Percentiles rank a stretch among this genome's conserved stretches.
These are phyloP conservation scores for Rhagonycha lutea DNA, from an alignment of 2,888 invertebrate species.

Conservation along the genomic window DNA sequence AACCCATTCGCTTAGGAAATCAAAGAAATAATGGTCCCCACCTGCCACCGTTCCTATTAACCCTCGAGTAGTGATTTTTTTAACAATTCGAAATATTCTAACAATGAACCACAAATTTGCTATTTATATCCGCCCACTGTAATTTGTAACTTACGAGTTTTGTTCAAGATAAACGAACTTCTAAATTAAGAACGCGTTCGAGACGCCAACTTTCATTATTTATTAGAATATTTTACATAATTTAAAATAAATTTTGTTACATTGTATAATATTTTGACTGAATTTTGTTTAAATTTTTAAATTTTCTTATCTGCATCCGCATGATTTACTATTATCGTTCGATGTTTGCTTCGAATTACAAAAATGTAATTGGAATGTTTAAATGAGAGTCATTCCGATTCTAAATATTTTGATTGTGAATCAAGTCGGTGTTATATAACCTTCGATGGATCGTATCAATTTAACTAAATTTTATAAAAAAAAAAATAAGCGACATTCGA, in stretches of 20 bases:
- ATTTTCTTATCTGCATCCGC: not conserved
- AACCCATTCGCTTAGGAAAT: not conserved
- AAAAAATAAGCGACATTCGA: not conserved
- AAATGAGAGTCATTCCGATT: not conserved
- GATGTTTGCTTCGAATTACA: not conserved
- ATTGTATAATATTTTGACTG: not conserved
- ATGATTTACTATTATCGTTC: not conserved
- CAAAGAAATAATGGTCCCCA: too few relatives aligned
- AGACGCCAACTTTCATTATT: not conserved
- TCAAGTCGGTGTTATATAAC: not conserved
- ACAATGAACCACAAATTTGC: not conserved
- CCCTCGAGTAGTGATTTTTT: not conserved
- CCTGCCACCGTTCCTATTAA: not conserved
- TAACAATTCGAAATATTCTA: not conserved
- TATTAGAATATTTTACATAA: not conserved
- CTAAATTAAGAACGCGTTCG: not conserved
- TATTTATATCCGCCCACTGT: not conserved
- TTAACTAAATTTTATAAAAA: too few relatives aligned
- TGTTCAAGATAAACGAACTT: not conserved
- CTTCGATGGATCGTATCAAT: not conserved
- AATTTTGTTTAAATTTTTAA: not conserved
- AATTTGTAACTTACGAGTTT: not conserved
- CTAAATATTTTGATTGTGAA: not conserved
- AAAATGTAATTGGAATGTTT: not conserved
- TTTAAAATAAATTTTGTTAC: not conserved